These are phyloP conservation scores for Epiblema foenella DNA, from an alignment of 2,888 invertebrate genomes.

Conservation along the genomic window DNA sequence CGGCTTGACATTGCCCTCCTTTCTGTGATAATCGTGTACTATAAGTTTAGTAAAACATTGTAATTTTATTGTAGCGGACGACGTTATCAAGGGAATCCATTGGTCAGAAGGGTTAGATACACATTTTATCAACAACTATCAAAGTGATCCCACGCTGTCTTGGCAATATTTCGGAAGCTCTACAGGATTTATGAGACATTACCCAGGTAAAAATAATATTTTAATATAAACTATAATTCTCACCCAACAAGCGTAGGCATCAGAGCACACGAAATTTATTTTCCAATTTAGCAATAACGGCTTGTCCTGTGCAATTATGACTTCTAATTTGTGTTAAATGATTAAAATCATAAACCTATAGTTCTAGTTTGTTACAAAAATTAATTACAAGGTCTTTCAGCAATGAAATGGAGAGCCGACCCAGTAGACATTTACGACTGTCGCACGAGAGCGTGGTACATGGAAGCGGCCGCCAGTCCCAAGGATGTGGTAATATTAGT, in stretches of 20 bases:
- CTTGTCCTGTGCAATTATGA: too few species aligned
- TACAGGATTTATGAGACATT: conserved; percentile 98
- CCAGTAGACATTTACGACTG: conserved; percentile 98
- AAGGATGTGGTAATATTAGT: conserved; percentile 96
- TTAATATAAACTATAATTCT: too few species aligned
- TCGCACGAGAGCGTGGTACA: conserved; percentile 97
- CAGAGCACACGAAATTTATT: too few species aligned
- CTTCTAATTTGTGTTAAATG: too few species aligned
- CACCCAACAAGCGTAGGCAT: too few species aligned
- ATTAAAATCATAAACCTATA: too few species aligned
- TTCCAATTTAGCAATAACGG: too few species aligned
- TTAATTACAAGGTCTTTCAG: conserved; percentile 60
- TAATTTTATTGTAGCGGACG: conserved; percentile 85
- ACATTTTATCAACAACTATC: conserved; percentile 94
- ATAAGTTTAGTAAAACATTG: background rate
- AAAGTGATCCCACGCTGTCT: conserved; percentile 93
- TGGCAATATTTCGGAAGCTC: conserved; percentile 99
- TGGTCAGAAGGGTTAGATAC: conserved; percentile 98
- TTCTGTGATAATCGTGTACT: too few species aligned
- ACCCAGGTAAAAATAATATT: conserved; percentile 88
- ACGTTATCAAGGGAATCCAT: conserved; percentile 95
- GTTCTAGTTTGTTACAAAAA: background rate
- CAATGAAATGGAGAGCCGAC: conserved; percentile 91
- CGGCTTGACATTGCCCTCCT: too few species aligned
- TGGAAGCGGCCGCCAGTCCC: conserved; percentile 98